Percentiles rank a stretch among this genome's conserved stretches.
Conservation (phyloP, 2,113 vertebrate species). For the Microcebus jonahi region DNA sequence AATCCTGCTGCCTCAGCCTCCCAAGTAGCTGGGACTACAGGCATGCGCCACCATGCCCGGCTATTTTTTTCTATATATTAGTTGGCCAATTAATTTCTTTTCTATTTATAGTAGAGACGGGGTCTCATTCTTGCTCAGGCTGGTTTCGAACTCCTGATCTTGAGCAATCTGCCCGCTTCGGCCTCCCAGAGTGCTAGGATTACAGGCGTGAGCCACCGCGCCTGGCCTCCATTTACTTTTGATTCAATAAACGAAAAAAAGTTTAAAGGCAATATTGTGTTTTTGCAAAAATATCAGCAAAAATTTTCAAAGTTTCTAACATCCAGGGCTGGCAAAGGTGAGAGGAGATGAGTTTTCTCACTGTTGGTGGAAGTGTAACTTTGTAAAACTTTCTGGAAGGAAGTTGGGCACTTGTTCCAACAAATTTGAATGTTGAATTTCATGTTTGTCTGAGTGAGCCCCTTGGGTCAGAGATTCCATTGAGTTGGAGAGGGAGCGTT, state of each 20-base stretch:
- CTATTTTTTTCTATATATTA: too few relatives aligned
- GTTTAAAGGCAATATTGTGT: neutral
- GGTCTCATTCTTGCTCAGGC: too few relatives aligned
- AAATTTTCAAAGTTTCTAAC: neutral
- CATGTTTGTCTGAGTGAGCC: neutral
- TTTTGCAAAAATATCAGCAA: neutral
- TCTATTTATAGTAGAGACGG: too few relatives aligned
- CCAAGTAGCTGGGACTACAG: too few relatives aligned
- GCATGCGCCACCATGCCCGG: too few relatives aligned
- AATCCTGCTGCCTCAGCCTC: too few relatives aligned
- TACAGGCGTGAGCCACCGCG: too few relatives aligned
- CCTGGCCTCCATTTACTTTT: neutral
- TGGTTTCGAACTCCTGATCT: too few relatives aligned
- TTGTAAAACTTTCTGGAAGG: neutral
- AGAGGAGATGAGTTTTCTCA: neutral
- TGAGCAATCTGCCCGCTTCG: rapidly evolving
- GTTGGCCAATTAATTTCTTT: too few relatives aligned
- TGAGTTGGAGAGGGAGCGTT: neutral
- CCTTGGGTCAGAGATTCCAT: neutral
- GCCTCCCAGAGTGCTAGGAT: too few relatives aligned
- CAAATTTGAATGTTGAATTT: neutral
- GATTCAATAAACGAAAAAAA: neutral
- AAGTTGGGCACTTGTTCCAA: neutral
- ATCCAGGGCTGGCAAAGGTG: neutral
- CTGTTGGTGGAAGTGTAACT: neutral